phyloP scores from a whole-genome alignment of 35 echinoderm and acorn worm species.

The Stichopus chloronotus region DNA sequence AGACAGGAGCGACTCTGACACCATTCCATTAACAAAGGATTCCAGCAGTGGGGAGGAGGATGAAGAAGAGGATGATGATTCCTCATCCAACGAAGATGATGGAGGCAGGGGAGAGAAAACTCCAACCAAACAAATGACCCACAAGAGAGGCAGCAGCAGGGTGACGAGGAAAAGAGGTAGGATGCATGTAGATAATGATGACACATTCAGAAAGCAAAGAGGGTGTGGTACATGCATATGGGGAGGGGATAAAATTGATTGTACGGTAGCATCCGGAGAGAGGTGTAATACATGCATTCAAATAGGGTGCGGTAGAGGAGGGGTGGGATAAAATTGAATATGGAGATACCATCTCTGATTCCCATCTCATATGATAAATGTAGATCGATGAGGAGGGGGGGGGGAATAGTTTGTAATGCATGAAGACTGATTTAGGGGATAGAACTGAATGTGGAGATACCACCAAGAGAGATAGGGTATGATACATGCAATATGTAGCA shows the following conservation, averaged over 20 bases:
- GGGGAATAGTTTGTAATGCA: no score
- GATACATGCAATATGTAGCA: no score
- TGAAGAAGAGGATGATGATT: slow-evolving; percentile 45
- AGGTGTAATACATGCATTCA: no score
- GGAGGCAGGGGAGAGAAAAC: slow-evolving; percentile 49
- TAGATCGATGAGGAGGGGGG: background rate
- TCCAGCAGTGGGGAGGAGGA: slow-evolving; percentile 26
- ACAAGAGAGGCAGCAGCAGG: slow-evolving; percentile 33
- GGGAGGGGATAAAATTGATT: no score
- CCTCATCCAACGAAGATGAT: background rate
- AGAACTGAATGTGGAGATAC: no score
- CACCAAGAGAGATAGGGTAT: no score
- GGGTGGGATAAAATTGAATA: no score
- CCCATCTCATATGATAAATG: no score
- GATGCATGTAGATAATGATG: slow-evolving; percentile 24
- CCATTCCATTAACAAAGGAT: slow-evolving; percentile 33
- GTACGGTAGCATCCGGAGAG: no score
- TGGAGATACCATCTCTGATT: no score
- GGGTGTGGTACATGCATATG: background rate
- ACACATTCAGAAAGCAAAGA: background rate
- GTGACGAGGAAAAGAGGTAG: slow-evolving; percentile 4
- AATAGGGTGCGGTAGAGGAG: no score
- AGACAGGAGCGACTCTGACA: slow-evolving; percentile 16
- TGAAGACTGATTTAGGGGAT: no score
- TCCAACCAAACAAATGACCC: slow-evolving; percentile 10